Percentiles rank a stretch among this genome's conserved stretches.
Conservation (phyloP, 2,888 invertebrate genomes). For the Caenorhabditis parvicauda region DNA sequence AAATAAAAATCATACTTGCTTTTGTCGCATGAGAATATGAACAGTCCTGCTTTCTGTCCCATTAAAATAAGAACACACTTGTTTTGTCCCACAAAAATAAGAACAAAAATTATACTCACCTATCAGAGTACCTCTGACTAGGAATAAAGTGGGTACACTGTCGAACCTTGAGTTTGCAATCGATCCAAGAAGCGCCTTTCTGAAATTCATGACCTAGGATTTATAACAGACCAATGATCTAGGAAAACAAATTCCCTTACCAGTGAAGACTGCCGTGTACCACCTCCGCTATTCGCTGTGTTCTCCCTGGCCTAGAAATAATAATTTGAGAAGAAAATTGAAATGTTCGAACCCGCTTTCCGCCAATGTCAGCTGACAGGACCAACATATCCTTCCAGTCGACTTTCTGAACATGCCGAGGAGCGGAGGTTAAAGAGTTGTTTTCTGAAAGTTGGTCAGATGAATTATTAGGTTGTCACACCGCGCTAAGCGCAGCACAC, state of each 20-base stretch:
- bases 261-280: conserved; percentile 17
- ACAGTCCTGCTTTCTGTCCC: too few species aligned
- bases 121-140: conserved; percentile 39
- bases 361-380: conserved; percentile 27
- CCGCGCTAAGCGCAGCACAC: background rate
- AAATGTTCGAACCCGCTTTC: conserved; percentile 22
- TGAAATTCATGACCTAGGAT: conserved; percentile 5
- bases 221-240: too few species aligned
- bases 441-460: conserved; percentile 5
- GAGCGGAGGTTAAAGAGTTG: conserved; percentile 19
- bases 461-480: background rate
- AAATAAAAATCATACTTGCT: too few species aligned
- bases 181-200: conserved; percentile 74
- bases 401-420: conserved; percentile 40
- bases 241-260: background rate
- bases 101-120: conserved; percentile 3
- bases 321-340: too few species aligned
- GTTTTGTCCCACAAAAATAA: background rate
- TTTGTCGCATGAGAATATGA: too few species aligned
- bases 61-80: too few species aligned
- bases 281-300: conserved; percentile 24
- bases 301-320: conserved; percentile 19
- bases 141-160: conserved; percentile 84
- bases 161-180: conserved; percentile 86
- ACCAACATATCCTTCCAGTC: conserved; percentile 50